Conservation (phyloP, 2,797 vertebrate species). For the Catharus ustulatus region DNA sequence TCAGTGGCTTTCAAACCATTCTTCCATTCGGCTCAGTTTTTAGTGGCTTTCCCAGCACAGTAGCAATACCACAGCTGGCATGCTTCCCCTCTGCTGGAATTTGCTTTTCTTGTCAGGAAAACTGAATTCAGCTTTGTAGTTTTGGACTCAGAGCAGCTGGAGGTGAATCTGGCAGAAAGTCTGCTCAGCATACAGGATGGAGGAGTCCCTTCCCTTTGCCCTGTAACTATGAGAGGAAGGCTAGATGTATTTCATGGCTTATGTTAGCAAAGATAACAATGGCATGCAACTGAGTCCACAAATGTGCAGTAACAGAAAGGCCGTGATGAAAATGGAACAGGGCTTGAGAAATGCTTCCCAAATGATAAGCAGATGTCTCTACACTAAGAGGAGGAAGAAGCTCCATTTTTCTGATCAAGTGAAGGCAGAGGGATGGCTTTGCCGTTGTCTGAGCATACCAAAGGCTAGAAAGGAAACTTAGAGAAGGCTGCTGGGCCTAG, state of each 20-base stretch:
- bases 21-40: constrained; percentile 19
- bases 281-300: neutral
- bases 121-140: constrained; percentile 33
- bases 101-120: constrained; percentile 56
- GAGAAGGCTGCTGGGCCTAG: neutral
- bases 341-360: constrained; percentile 1
- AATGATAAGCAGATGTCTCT: constrained; percentile 10
- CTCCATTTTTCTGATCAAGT: neutral
- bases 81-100: constrained; percentile 38
- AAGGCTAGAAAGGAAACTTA: neutral
- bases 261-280: neutral
- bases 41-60: constrained; percentile 62
- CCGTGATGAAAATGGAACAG: neutral
- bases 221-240: neutral
- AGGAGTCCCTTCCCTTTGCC: neutral
- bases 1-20: constrained; percentile 28
- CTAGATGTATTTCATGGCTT: neutral
- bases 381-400: neutral
- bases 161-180: constrained; percentile 39
- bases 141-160: constrained; percentile 20
- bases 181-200: neutral
- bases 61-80: constrained; percentile 48
- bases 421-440: neutral
- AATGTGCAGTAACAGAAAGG: neutral
- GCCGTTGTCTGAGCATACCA: neutral